phyloP scores from a whole-genome alignment of 64 coral and sea anemone species.

The Pocillopora damicornis region DNA sequence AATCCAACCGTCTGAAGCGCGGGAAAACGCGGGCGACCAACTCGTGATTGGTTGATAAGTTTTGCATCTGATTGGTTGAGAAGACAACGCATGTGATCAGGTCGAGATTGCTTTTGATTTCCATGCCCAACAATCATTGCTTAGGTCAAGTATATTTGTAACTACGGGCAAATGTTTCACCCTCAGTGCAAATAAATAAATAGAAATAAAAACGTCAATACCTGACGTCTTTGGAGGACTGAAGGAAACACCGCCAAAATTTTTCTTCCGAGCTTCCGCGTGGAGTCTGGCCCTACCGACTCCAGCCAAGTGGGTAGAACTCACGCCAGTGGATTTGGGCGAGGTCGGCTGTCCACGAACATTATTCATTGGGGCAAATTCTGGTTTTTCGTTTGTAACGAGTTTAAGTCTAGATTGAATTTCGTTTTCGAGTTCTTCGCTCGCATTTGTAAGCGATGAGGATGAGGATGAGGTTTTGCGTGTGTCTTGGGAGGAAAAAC shows the following conservation, averaged over 20 bases:
- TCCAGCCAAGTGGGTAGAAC: slow-evolving; percentile 33
- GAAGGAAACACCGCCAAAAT: slow-evolving; percentile 69
- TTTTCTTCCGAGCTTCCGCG: slow-evolving; percentile 70
- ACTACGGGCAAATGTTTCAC: no score
- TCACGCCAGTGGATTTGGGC: slow-evolving; percentile 10
- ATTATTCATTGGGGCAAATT: neutral
- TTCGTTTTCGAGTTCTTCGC: neutral
- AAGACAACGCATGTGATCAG: no score
- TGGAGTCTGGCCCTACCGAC: slow-evolving; percentile 66
- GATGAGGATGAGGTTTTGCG: neutral
- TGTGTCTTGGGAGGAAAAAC: neutral
- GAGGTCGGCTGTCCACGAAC: neutral
- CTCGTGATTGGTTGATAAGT: no score
- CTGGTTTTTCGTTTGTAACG: neutral
- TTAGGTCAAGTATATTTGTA: no score
- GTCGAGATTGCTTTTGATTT: no score
- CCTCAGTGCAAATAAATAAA: neutral
- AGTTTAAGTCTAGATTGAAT: neutral
- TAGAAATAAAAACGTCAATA: neutral
- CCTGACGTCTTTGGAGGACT: slow-evolving; percentile 5
- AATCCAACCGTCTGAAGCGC: no score
- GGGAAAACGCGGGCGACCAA: no score
- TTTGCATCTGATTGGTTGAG: no score
- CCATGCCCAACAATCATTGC: no score
- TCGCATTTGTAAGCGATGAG: neutral